Percentiles rank a stretch among this genome's conserved stretches.
Conservation (phyloP, 2,797 vertebrate genomes). For the Chelidonichthys spinosus region DNA sequence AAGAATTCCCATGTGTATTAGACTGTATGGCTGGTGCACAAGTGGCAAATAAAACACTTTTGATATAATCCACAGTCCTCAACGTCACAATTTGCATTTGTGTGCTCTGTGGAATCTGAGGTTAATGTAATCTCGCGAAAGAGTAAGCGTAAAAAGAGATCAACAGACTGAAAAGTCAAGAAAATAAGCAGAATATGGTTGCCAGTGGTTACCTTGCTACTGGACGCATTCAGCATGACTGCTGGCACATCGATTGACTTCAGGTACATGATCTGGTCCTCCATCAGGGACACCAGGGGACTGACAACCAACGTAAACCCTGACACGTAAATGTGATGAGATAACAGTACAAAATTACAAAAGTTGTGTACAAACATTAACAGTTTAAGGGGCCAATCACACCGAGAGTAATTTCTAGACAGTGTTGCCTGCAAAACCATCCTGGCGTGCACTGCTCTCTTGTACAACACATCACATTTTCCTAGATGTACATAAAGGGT, state of each 20-base stretch:
- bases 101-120: too few species aligned
- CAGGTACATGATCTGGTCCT: conserved; percentile 96
- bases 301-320: conserved; percentile 95
- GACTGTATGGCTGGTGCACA: too few species aligned
- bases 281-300: conserved; percentile 96
- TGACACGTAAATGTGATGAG: conserved; percentile 53
- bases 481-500: too few species aligned
- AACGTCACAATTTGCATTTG: too few species aligned
- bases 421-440: too few species aligned
- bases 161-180: not conserved
- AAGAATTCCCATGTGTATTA: too few species aligned
- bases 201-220: conserved; percentile 87
- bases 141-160: not conserved
- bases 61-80: too few species aligned
- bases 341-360: not conserved
- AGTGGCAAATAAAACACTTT: too few species aligned
- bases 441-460: too few species aligned
- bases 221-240: conserved; percentile 90
- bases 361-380: not conserved
- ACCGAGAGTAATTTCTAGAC: too few species aligned
- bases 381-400: not conserved
- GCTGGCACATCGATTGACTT: conserved; percentile 88
- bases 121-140: not conserved
- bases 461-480: too few species aligned
- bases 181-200: not conserved